phyloP scores from a whole-genome alignment of 1,140 invertebrate genomes.

The Psilanteris sp. region DNA sequence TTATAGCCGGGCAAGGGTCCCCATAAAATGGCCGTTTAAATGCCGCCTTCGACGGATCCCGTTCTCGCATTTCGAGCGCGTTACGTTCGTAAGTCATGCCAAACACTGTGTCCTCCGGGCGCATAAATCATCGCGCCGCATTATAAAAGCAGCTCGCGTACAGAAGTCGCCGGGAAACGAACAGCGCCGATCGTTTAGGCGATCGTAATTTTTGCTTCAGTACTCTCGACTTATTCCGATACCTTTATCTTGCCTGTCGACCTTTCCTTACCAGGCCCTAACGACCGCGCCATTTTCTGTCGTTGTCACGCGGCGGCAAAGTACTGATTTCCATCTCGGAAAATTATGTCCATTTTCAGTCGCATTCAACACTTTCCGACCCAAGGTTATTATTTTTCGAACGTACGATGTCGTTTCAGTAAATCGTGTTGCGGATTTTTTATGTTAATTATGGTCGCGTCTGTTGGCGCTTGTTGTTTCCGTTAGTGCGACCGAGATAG shows the following conservation, averaged over 20 bases:
- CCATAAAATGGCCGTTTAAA: neutral
- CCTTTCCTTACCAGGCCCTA: constrained; percentile 7
- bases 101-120: constrained; percentile 29
- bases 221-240: constrained; percentile 60
- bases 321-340: too few relatives aligned
- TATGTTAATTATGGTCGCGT: too few relatives aligned
- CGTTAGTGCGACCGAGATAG: too few relatives aligned
- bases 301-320: too few relatives aligned
- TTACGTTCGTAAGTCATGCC: constrained; percentile 59
- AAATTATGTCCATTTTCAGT: too few relatives aligned
- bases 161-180: constrained; percentile 46
- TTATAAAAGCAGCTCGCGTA: constrained; percentile 67
- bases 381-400: too few relatives aligned
- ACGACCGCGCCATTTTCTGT: neutral
- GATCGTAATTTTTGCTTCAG: constrained; percentile 69
- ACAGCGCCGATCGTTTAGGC: constrained; percentile 58
- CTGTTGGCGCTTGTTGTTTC: too few relatives aligned
- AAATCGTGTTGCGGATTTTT: too few relatives aligned
- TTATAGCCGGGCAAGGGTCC: neutral
- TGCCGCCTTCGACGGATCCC: constrained; percentile 7
- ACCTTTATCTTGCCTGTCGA: constrained; percentile 45
- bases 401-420: too few relatives aligned
- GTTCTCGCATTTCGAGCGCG: constrained; percentile 34
- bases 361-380: too few relatives aligned
- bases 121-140: constrained; percentile 66